A percentile compares a stretch with the other conserved stretches of the same genome.
These are phyloP conservation scores for Aphidoletes aphidimyza DNA, from an alignment of 2,888 invertebrate genomes.

Conservation along the genomic window DNA sequence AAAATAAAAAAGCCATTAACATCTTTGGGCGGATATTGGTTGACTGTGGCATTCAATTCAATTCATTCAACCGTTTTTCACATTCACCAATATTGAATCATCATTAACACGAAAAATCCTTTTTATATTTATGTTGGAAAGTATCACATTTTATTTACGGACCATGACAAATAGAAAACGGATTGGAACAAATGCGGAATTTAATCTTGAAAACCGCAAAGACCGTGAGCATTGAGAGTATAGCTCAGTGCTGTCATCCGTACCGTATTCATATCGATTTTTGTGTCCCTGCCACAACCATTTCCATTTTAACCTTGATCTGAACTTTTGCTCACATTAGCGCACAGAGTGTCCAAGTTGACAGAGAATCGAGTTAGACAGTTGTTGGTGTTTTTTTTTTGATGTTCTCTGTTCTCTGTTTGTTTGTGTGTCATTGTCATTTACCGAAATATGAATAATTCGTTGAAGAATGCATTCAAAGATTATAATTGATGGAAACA, in stretches of 20 bases:
- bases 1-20: not conserved
- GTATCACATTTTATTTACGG: no score
- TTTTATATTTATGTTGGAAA: no score
- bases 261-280: not conserved
- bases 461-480: not conserved
- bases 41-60: not conserved
- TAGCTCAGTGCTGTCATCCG: not conserved
- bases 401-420: not conserved
- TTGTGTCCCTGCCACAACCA: not conserved
- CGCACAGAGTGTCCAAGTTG: not conserved
- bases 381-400: no score
- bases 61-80: not conserved
- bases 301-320: constrained; percentile 47
- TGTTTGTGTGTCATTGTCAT: constrained; percentile 21
- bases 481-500: no score
- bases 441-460: not conserved
- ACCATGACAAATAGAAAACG: no score
- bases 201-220: not conserved
- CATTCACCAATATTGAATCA: no score
- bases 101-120: no score
- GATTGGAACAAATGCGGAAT: no score
- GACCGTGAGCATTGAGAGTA: no score
- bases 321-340: constrained; percentile 38
- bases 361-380: not conserved
- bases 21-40: not conserved